Percentiles rank a stretch among this genome's conserved stretches.
Evolutionary conservation across 2,797 vertebrate genomes (phyloP).

Genomic region (Dipus sagitta): DNA sequence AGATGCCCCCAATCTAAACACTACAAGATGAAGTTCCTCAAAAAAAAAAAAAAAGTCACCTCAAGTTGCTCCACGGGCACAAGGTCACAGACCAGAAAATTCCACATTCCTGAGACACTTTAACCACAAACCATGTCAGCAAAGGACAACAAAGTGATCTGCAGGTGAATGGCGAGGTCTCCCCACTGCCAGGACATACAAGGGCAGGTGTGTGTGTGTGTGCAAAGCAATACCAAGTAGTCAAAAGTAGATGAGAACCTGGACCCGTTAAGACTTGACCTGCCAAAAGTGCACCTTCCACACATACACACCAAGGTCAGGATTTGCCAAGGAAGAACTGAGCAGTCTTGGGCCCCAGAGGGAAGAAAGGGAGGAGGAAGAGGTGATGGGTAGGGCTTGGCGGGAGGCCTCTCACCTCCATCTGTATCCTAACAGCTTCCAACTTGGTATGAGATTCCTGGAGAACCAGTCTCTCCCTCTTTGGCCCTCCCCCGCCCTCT

Average conservation of each 20-base stretch:
- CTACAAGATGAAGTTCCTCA: neutral
- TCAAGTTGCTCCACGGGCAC: neutral
- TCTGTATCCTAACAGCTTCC: slow-evolving; percentile 67
- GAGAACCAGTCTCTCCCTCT: slow-evolving; percentile 73
- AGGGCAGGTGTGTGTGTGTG: neutral
- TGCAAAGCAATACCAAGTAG: neutral
- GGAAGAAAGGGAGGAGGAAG: neutral
- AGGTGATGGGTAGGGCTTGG: slow-evolving; percentile 10
- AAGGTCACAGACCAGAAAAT: slow-evolving; percentile 71
- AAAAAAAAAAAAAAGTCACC: neutral
- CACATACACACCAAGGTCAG: slow-evolving; percentile 68
- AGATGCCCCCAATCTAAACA: neutral
- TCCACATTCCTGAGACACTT: slow-evolving; percentile 48
- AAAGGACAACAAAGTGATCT: neutral
- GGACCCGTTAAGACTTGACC: neutral
- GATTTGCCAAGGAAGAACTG: neutral
- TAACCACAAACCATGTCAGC: neutral
- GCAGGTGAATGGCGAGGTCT: neutral
- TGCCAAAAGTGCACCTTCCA: neutral
- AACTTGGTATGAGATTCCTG: slow-evolving; percentile 75
- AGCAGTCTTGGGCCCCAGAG: slow-evolving; percentile 32
- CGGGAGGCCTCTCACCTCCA: slow-evolving; percentile 68
- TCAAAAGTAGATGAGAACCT: slow-evolving; percentile 24
- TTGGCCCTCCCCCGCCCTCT: slow-evolving; percentile 28
- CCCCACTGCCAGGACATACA: no score